These are phyloP conservation scores for Plebejus argus DNA, from an alignment of 2,888 invertebrate genomes.

Conservation along the genomic window DNA sequence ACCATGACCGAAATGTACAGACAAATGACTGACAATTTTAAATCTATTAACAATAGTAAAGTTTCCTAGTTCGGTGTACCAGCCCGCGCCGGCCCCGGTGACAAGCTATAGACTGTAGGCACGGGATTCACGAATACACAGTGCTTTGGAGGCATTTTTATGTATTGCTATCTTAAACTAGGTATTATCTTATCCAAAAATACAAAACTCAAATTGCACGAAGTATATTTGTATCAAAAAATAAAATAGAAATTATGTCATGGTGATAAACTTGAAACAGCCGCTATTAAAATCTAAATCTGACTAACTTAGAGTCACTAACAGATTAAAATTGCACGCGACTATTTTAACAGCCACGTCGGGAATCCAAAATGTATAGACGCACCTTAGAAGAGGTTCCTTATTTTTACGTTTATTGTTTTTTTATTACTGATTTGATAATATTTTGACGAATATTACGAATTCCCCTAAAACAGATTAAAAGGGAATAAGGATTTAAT, in stretches of 20 bases:
- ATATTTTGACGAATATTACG: not conserved
- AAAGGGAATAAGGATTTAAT: too few species aligned
- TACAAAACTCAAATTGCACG: too few species aligned
- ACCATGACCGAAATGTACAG: not conserved
- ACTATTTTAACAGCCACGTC: too few species aligned
- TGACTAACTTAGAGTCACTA: too few species aligned
- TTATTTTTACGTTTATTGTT: too few species aligned
- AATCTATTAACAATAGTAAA: slow-evolving; percentile 7
- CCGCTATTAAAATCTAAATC: too few species aligned
- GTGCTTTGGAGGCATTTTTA: not conserved
- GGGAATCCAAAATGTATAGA: too few species aligned
- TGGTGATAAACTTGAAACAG: too few species aligned
- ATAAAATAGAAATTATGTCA: too few species aligned
- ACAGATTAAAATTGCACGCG: too few species aligned
- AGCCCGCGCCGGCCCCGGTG: not conserved
- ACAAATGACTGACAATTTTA: slow-evolving; percentile 15
- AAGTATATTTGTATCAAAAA: not conserved
- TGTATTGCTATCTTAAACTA: not conserved
- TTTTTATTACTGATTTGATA: not conserved
- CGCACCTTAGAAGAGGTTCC: too few species aligned
- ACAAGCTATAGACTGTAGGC: not conserved
- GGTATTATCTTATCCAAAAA: too few species aligned
- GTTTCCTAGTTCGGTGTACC: slow-evolving; percentile 12
- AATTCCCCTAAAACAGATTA: not conserved
- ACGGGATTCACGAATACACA: not conserved